A percentile compares a stretch with the other conserved stretches of the same genome.
Evolutionary conservation across 1,140 invertebrate genomes (phyloP).

Genomic region (Leptinotarsa undecemlineata): DNA sequence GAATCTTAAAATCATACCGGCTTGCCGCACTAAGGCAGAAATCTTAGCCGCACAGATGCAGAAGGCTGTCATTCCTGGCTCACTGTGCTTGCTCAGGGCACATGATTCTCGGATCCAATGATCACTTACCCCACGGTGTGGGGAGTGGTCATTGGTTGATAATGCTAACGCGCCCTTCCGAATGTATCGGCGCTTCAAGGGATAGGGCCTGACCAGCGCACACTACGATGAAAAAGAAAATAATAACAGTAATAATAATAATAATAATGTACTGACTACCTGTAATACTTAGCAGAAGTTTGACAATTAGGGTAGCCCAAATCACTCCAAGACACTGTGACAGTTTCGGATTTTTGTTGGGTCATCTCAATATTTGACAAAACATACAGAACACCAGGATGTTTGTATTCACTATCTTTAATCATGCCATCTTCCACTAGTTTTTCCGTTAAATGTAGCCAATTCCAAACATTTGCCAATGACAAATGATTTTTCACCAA

Average conservation of each 20-base stretch:
- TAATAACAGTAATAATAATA: background rate
- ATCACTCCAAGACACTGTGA: conserved; percentile 61
- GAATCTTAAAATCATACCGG: no score
- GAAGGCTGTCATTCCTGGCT: no score
- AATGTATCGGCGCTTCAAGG: no score
- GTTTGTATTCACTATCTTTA: conserved; percentile 61
- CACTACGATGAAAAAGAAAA: no score
- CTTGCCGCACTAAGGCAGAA: no score
- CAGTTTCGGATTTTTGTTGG: conserved; percentile 60
- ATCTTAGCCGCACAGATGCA: no score
- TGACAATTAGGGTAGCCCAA: conserved; percentile 51
- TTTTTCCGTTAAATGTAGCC: conserved; percentile 72
- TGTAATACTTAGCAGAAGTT: conserved; percentile 51
- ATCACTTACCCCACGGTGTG: no score
- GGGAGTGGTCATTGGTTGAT: no score
- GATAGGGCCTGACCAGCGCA: no score
- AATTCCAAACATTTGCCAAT: conserved; percentile 73
- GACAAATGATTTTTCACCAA: conserved; percentile 66
- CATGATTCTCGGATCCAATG: no score
- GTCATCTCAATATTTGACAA: conserved; percentile 59
- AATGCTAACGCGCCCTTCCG: no score
- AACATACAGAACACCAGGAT: conserved; percentile 71
- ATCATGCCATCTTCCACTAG: conserved; percentile 68
- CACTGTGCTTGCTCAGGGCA: no score
- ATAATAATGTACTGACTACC: conserved; percentile 35